These are phyloP conservation scores for Pipistrellus pipistrellus DNA, from an alignment of 2,797 vertebrate genomes.

Conservation along the genomic window DNA sequence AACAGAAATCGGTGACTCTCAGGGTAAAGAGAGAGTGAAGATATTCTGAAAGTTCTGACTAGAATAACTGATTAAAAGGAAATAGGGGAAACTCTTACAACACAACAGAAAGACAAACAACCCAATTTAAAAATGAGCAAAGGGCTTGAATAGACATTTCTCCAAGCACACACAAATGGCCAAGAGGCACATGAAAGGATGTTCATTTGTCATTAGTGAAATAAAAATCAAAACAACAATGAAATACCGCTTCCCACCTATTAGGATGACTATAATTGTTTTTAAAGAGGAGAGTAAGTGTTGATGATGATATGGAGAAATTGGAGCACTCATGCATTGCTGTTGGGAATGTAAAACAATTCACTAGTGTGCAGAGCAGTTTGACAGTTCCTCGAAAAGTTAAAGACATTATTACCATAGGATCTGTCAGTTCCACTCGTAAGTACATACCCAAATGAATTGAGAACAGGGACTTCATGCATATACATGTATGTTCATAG, in stretches of 20 bases:
- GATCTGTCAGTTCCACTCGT: not conserved
- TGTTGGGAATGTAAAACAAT: not conserved
- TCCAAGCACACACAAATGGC: not conserved
- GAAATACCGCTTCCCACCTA: not conserved
- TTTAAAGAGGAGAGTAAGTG: not conserved
- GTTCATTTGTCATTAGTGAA: not conserved
- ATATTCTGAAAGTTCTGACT: not conserved
- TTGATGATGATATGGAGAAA: not conserved
- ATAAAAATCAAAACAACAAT: not conserved
- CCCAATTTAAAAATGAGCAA: not conserved
- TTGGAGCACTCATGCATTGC: not conserved
- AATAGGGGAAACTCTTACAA: not conserved
- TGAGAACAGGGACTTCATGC: not conserved
- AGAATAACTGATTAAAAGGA: not conserved
- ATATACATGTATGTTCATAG: not conserved
- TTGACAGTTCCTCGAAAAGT: not conserved
- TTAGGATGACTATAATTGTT: not conserved
- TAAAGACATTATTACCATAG: not conserved
- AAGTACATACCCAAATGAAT: not conserved
- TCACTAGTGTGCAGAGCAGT: not conserved
- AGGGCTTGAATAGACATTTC: slow-evolving; percentile 3
- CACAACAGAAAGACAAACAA: not conserved
- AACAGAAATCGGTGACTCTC: not conserved
- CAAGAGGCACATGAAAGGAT: not conserved
- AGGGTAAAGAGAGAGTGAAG: not conserved